Evolutionary conservation across 2,113 vertebrate species (phyloP).

Genomic region (Tragelaphus scriptus): DNA sequence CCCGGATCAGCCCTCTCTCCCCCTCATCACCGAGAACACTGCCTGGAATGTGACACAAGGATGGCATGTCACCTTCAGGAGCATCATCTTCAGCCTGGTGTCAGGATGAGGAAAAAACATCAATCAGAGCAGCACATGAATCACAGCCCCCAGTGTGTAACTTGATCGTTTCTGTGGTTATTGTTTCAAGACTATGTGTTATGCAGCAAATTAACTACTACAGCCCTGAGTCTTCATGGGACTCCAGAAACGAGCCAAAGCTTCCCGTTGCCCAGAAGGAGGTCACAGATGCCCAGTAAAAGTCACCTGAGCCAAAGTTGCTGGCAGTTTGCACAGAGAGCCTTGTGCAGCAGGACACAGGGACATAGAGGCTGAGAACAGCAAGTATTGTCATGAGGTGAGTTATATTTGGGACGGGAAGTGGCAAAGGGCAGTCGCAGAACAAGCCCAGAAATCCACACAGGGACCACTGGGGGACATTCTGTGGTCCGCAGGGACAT

Average conservation of each 20-base stretch:
- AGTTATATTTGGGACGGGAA: accelerated
- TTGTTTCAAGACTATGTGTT: accelerated
- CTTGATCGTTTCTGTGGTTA: accelerated
- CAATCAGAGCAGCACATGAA: no score
- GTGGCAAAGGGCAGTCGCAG: accelerated
- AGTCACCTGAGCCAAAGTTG: accelerated
- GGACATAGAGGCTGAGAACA: not conserved
- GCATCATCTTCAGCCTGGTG: not conserved
- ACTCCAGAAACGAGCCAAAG: no score
- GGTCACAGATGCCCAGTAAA: accelerated
- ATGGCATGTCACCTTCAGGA: accelerated
- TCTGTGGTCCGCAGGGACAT: not conserved
- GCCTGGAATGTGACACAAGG: accelerated
- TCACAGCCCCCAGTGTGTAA: accelerated
- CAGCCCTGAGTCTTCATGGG: no score
- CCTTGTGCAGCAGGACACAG: accelerated
- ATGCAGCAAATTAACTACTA: no score
- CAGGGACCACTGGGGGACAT: accelerated
- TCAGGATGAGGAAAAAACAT: not conserved
- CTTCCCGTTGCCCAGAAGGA: not conserved
- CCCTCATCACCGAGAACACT: accelerated
- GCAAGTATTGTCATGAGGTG: accelerated
- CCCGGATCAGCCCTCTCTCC: accelerated
- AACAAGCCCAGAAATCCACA: not conserved
- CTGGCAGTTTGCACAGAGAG: accelerated